Evolutionary conservation across 2,888 invertebrate genomes (phyloP), one percentile per base, ranked within the genome.

Genomic region (Fragum whitleyi): DNA sequence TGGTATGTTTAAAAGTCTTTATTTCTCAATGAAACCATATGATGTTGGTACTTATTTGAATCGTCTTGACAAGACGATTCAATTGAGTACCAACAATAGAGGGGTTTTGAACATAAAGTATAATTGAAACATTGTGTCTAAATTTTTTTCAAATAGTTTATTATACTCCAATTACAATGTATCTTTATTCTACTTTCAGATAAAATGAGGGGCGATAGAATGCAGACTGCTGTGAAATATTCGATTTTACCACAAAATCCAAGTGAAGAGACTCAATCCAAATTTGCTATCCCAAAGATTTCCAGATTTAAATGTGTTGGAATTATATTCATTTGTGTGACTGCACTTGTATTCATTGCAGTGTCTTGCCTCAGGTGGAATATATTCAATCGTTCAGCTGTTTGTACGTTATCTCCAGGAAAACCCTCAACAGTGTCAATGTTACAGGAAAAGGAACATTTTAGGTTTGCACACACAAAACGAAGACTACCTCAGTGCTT

Each of bases 401-500:
- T 78, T n/a, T 84, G 84, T 62, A 76, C 74, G 26, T 29, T 73
- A 19, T 39, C 70, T n/a, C 65, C 36, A 23, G 47, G 62, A 23
- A 19, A 47, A 57, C 67, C 70, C 19, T 32, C 69, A 36, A 51
- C 29, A 28, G n/a, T 53, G 19, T 11, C 36, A 23, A 11, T 23
- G 9, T 14, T 36, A 23, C 65, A 42, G 11, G 68, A 68, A 42
- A 67, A 59, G 29, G 72, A 55, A 19, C 59, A 47, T 21, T 72
- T 65, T 11, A 51, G 69, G 74, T 68, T 78, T 21, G 81, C 78
- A 23, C 88, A 89, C 73, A 88, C 87, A 26, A 85, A 86, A 42
- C 90, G 92, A 19, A 90, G 92, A 14, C 89, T 94, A 28, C 94
- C 94, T n/a, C 91, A 93, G 70, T 93, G 93, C 81, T 89, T 94